These are phyloP conservation scores for Thalassarche chlororhynchos DNA, from an alignment of 2,113 vertebrate genomes.

Conservation along the genomic window DNA sequence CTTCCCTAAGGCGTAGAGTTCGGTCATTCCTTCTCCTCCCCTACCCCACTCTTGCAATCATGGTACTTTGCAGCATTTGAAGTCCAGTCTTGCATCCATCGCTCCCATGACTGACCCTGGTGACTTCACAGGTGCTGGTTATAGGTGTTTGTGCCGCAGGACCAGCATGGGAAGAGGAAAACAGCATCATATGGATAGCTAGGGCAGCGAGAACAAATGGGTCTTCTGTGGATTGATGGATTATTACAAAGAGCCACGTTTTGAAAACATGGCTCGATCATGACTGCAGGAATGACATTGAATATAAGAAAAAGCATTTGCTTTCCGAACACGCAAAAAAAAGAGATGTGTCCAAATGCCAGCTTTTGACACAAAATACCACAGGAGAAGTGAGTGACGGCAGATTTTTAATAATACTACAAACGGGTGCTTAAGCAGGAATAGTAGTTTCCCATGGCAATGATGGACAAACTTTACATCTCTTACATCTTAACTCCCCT, in stretches of 20 bases:
- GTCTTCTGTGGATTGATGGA: background rate
- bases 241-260: background rate
- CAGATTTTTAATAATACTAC: background rate
- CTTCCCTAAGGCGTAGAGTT: background rate
- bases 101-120: background rate
- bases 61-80: background rate
- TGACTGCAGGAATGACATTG: background rate
- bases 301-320: background rate
- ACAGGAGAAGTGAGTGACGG: background rate
- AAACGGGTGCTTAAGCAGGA: background rate
- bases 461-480: background rate
- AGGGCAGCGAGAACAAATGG: slow-evolving; percentile 4
- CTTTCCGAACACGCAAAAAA: background rate
- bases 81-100: background rate
- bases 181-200: background rate
- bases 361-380: background rate
- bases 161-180: slow-evolving; percentile 8
- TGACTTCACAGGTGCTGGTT: background rate
- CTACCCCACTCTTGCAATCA: background rate
- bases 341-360: background rate
- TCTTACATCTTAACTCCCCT: background rate
- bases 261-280: background rate
- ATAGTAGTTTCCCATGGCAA: background rate
- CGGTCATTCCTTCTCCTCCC: background rate
- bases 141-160: background rate